Base-by-base conservation (phyloP, 2,888 invertebrate species). In the Dexiosoma caninum region DNA sequence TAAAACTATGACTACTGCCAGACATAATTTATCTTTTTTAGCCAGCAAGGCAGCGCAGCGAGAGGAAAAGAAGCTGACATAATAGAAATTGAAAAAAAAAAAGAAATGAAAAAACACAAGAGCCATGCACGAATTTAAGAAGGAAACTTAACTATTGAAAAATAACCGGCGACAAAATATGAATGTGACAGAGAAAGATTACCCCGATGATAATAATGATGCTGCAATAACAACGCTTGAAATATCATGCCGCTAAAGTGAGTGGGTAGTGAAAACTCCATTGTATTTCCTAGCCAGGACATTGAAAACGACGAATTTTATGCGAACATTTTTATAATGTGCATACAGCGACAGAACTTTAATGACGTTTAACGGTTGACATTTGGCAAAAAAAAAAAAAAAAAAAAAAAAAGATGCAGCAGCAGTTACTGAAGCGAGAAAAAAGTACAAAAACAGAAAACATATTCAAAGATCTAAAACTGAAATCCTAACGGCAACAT, bases 171-270 rank as follows among this genome's bases (percentile, higher is more conserved):
- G 77, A 81, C 77, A 69, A 81, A 81, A 77, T 77, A 81, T 81
- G 81, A 81, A 77, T 74, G 51, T 81, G 81, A 81, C 81, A 81
- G 69, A 59, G 77, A 81, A 81, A 77, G 81, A 81, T 77, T 81
- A 74, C 72, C 62, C 30, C 23, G 72, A 57, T 55, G 67, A 55
- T 53, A 59, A 44, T 71, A 32, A 59, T 67, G 70, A 21, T 55
- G 71, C n/a, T 71, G 66, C 51, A 62, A 71, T 27, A 60, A 19
- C 10, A 35, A 32, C 32, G 9, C 2, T 32, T 16, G 16, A 14
- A 30, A 42, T 30, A 19, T 16, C 16, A 60, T 60, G 8, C 5
- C n/a, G 46, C 40, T 16, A 8, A 37, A 35, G 55, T 9, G 14
- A 67, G 49, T 4, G 16, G 23, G 27, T 8, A 40, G 59, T 12